Percentiles rank a stretch among this genome's conserved stretches.
Conservation (phyloP, 2,797 vertebrate species). For the Chromis chromis region DNA sequence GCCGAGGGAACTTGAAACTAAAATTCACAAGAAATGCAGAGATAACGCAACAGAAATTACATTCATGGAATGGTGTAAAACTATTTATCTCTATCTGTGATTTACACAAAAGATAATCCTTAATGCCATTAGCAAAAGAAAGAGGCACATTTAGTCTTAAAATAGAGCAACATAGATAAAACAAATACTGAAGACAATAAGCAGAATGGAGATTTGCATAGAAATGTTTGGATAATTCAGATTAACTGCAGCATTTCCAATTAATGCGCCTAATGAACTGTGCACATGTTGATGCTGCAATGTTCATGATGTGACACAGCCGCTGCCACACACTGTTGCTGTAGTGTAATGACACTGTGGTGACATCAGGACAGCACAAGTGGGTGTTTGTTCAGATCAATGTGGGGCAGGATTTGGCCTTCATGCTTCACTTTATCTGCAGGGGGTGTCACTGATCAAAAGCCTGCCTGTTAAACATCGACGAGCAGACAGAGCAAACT, state of each 20-base stretch:
- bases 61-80: slow-evolving; percentile 28
- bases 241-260: slow-evolving; percentile 2
- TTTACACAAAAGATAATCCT: slow-evolving; percentile 34
- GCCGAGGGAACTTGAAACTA: slow-evolving; percentile 35
- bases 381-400: slow-evolving; percentile 66
- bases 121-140: slow-evolving; percentile 21
- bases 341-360: slow-evolving; percentile 36
- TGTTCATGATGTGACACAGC: slow-evolving; percentile 19
- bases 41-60: slow-evolving; percentile 27
- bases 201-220: neutral
- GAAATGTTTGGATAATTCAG: neutral
- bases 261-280: slow-evolving; percentile 10
- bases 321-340: slow-evolving; percentile 40
- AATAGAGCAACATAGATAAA: neutral
- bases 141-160: neutral
- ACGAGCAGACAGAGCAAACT: slow-evolving; percentile 28
- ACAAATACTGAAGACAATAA: slow-evolving; percentile 10
- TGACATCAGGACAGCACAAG: slow-evolving; percentile 38
- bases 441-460: slow-evolving; percentile 49
- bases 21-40: slow-evolving; percentile 24
- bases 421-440: slow-evolving; percentile 67
- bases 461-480: slow-evolving; percentile 43
- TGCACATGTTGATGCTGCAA: slow-evolving; percentile 9
- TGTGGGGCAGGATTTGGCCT: slow-evolving; percentile 67
- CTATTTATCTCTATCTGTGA: slow-evolving; percentile 33